Evolutionary conservation across 2,888 invertebrate genomes (phyloP).

Genomic region (Germaria angustata): DNA sequence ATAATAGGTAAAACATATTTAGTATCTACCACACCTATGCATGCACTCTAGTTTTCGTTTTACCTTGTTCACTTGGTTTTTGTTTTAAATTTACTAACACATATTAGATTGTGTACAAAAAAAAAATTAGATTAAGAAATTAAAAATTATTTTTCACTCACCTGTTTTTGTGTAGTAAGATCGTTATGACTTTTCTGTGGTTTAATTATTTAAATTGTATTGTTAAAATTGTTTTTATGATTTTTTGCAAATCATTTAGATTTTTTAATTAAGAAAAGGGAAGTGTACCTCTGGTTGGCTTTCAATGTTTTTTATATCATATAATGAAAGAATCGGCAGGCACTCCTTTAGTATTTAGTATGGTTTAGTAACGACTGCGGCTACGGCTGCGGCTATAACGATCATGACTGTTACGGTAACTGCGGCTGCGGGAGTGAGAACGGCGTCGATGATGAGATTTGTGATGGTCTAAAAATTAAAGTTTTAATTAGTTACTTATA

Average conservation of each 20-base stretch:
- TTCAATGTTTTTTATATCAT: constrained; percentile 22
- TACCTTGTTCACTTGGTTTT: constrained; percentile 19
- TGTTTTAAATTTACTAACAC: constrained; percentile 23
- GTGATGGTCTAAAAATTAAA: constrained; percentile 71
- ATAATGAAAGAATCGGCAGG: constrained; percentile 17
- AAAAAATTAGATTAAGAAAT: background rate
- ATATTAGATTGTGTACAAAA: constrained; percentile 52
- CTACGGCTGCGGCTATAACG: constrained; percentile 77
- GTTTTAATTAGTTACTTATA: background rate
- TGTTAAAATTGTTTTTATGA: constrained; percentile 65
- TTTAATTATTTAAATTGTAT: constrained; percentile 68
- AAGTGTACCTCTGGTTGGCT: constrained; percentile 70
- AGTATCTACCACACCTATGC: constrained; percentile 60
- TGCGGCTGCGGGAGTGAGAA: constrained; percentile 74
- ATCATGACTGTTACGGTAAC: constrained; percentile 72
- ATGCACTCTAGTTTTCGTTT: constrained; percentile 52
- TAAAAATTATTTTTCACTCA: constrained; percentile 65
- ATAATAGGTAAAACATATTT: constrained; percentile 6
- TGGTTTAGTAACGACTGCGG: constrained; percentile 77
- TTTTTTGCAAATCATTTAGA: constrained; percentile 61
- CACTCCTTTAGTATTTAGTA: constrained; percentile 13
- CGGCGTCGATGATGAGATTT: constrained; percentile 74
- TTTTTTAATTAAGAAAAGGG: constrained; percentile 65
- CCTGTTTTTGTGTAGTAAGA: constrained; percentile 67
- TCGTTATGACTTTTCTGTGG: constrained; percentile 66